Base-by-base conservation (phyloP, 2,888 invertebrate species). In the Eubasilissa splendida region DNA sequence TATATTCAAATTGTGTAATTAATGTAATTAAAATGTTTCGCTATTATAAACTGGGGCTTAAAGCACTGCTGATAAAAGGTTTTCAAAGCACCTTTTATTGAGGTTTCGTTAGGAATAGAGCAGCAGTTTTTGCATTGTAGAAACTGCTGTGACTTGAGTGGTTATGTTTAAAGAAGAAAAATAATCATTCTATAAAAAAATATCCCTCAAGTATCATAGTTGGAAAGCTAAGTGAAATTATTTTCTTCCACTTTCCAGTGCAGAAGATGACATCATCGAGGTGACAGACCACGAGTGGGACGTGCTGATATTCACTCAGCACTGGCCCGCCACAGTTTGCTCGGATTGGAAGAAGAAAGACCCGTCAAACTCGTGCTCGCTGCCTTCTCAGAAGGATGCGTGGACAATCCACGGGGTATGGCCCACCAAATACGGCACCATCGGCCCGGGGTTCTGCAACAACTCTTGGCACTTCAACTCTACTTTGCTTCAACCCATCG, bases 401-500 rank as follows among this genome's bases (percentile, higher is more conserved):
- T 96, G 96, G 96, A 93, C 94, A 0, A 92, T 96, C 54, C 96
- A 96, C 85, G 96, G 96, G 1, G 90, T 96, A 59, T 96, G 96
- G 96, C 96, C 96, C 0, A 93, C 95, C 0, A 93, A 93, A 86
- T 87, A 90, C 0, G 92, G 93, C 0, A 92, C 91, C 1, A 87
- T 91, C 0, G 95, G 95, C 0, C 96, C 96, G 0, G 87, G 86
- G 5, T 95, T 92, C 86, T 96, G 96, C 86, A 94, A 96, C 85
- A 91, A 89, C 7, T 90, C 94, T 0, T 91, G 93, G 86, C 89
- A 90, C 66, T 96, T 96, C 86, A 91, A 95, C 85, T 88, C 91
- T 0, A 89, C 90, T 8, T 88, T 91, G 84, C 87, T 96, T 12
- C 86, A 88, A 42, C 89, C 92, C 0, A 92, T 96, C 76, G 89